Percentiles rank a stretch among this genome's conserved stretches.
phyloP scores from a whole-genome alignment of 2,797 vertebrate species.

The Bovichtus variegatus region DNA sequence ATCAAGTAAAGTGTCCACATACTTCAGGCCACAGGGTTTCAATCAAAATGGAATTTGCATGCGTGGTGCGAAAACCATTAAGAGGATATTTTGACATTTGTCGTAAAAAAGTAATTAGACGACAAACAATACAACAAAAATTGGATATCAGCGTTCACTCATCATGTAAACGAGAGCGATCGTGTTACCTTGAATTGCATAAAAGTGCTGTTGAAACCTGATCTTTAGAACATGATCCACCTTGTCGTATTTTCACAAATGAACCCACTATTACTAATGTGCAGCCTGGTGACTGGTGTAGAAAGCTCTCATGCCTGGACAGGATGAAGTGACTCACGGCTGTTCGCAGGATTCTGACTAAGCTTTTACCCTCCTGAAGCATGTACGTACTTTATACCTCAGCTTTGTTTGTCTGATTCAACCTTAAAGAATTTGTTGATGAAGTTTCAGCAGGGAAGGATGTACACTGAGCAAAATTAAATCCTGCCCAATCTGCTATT shows the following conservation, averaged over 20 bases:
- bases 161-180: background rate
- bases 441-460: background rate
- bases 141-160: background rate
- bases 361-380: constrained; percentile 13
- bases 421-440: background rate
- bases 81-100: background rate
- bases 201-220: constrained; percentile 14
- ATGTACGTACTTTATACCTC: background rate
- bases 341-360: constrained; percentile 41
- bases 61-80: background rate
- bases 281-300: background rate
- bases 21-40: background rate
- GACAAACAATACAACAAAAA: background rate
- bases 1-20: background rate
- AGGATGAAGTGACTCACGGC: constrained; percentile 75
- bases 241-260: constrained; percentile 41
- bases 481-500: background rate
- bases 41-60: background rate
- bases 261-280: constrained; percentile 26
- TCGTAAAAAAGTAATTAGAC: background rate
- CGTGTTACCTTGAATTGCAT: background rate
- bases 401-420: constrained; percentile 1
- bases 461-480: background rate
- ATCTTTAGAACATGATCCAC: constrained; percentile 43
- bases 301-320: constrained; percentile 67